Evolutionary conservation across 2,888 invertebrate genomes (phyloP).

Genomic region (Dryomyza anilis): DNA sequence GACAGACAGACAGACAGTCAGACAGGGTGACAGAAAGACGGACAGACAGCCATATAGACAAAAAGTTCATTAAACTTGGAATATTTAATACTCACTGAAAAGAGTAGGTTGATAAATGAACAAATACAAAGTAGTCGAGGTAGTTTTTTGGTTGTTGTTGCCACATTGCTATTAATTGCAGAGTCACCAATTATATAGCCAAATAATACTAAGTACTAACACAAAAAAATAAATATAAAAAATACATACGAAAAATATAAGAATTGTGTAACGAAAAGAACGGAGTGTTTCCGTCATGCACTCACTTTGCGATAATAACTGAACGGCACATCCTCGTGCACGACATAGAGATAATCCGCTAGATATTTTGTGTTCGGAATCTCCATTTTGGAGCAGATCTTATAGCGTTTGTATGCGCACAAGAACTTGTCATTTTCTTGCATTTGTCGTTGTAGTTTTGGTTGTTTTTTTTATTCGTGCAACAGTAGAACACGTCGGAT

Average conservation of each 20-base stretch:
- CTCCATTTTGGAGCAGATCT: constrained; percentile 61
- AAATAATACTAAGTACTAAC: not conserved
- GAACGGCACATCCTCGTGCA: constrained; percentile 61
- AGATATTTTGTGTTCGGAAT: constrained; percentile 61
- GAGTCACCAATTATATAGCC: not conserved
- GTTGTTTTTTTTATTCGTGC: constrained; percentile 1
- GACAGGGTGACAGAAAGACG: not conserved
- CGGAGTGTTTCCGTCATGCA: constrained; percentile 23
- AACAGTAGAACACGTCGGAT: not conserved
- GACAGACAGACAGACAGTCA: too few relatives aligned
- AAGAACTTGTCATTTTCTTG: constrained; percentile 61
- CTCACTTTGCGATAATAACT: constrained; percentile 62
- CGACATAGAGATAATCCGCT: constrained; percentile 61
- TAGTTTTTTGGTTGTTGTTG: not conserved
- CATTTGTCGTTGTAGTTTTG: constrained; percentile 45
- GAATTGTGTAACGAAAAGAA: not conserved
- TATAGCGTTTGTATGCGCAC: constrained; percentile 54
- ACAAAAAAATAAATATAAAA: not conserved
- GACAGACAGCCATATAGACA: too few relatives aligned
- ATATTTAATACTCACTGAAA: not conserved
- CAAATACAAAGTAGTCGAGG: not conserved
- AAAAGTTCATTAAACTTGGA: constrained; percentile 26
- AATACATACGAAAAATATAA: not conserved
- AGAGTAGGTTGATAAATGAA: not conserved
- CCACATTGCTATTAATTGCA: not conserved